phyloP scores from a whole-genome alignment of 2,888 invertebrate species.

The Netelia melanura region DNA sequence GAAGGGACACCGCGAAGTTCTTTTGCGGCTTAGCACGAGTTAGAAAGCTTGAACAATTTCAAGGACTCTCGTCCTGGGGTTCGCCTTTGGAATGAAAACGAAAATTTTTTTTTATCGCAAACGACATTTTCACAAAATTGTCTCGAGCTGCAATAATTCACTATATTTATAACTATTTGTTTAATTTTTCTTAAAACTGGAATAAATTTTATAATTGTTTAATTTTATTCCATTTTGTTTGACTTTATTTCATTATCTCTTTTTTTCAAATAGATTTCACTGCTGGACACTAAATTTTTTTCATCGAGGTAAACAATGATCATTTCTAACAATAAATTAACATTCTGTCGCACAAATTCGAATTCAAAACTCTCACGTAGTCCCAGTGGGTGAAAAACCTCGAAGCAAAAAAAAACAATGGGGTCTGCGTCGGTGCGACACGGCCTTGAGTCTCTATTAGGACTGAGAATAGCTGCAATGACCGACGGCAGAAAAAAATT shows the following conservation, averaged over 20 bases:
- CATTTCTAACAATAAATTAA: no score
- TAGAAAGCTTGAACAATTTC: conserved; percentile 56
- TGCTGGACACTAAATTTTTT: no score
- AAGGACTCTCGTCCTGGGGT: conserved; percentile 44
- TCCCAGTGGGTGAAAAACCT: not conserved
- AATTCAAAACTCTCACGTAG: not conserved
- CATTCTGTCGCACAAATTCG: no score
- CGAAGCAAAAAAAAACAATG: conserved; percentile 38
- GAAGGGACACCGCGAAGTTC: conserved; percentile 75
- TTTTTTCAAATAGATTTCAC: no score
- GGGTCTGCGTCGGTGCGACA: conserved; percentile 63
- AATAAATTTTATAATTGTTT: not conserved
- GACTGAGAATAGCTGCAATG: conserved; percentile 60
- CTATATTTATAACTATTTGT: not conserved
- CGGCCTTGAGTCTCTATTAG: conserved; percentile 74
- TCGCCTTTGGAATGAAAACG: not conserved
- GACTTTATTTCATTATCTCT: no score
- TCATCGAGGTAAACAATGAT: no score
- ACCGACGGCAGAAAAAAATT: conserved; percentile 78
- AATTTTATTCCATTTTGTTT: not conserved
- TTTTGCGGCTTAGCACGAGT: conserved; percentile 64
- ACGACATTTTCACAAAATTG: not conserved
- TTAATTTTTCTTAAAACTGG: not conserved
- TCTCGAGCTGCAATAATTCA: not conserved
- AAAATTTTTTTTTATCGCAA: not conserved